Conservation (phyloP, 1,140 invertebrate species). For the Drosophila eugracilis region DNA sequence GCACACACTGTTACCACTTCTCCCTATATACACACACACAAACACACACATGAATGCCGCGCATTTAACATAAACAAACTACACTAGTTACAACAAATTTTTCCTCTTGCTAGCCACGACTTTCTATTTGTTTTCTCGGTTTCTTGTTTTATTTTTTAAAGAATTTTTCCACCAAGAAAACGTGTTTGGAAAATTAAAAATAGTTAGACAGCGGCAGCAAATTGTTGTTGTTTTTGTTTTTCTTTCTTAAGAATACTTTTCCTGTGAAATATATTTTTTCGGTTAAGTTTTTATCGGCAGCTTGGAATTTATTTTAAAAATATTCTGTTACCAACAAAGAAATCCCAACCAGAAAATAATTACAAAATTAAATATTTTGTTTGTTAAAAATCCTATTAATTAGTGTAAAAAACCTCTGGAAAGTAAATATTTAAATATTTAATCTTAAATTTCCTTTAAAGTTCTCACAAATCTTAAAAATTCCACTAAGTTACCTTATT, state of each 20-base stretch:
- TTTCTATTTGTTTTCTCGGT: conserved; percentile 57
- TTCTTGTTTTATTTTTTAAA: conserved; percentile 26
- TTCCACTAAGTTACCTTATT: not conserved
- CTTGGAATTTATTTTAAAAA: not conserved
- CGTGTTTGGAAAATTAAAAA: conserved; percentile 74
- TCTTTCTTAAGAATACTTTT: not conserved
- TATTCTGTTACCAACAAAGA: not conserved
- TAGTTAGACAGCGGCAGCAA: conserved; percentile 2
- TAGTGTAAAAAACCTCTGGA: too few relatives aligned
- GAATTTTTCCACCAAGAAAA: conserved; percentile 33
- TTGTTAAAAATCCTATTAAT: too few relatives aligned
- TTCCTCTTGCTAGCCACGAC: conserved; percentile 48
- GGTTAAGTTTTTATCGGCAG: not conserved
- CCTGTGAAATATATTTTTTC: not conserved
- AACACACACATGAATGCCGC: conserved; percentile 25
- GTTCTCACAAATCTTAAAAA: too few relatives aligned
- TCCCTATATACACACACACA: conserved; percentile 14
- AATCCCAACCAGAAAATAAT: too few relatives aligned
- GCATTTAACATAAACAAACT: conserved; percentile 81
- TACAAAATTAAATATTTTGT: too few relatives aligned
- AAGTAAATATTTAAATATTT: too few relatives aligned
- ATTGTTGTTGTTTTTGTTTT: not conserved
- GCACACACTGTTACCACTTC: conserved; percentile 31
- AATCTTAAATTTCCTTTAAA: too few relatives aligned
- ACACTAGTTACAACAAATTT: conserved; percentile 50